Evolutionary conservation across 2,888 invertebrate genomes (phyloP), one percentile per base, ranked within the genome.

Genomic region (Trilocha varians): DNA sequence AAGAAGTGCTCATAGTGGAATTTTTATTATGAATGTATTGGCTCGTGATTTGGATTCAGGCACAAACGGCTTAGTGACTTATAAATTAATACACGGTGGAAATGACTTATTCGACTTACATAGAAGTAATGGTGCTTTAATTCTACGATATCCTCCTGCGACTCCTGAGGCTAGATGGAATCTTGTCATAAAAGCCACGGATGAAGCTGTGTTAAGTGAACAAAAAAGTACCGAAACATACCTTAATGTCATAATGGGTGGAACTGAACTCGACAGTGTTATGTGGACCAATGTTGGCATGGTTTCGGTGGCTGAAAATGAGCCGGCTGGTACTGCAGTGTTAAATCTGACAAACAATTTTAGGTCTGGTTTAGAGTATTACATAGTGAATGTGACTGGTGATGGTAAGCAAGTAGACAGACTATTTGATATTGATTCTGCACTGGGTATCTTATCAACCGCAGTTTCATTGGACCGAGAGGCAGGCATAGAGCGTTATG

Each of bases 31-130:
- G 88, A 91, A 91, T 49, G 90, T 97, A 9, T 83, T 90, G 47
- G 98, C 98, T 3, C 88, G 91, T 41, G 98, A 98, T 75, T 87
- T 93, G 38, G 98, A 98, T 76, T 94, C 94, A 1, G 95, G 95
- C 50, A 93, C 94, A 14, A 98, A 98, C 76, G 97, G 97, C 13
- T 78, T 94, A 48, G 96, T 98, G 15, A 95, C 96, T 2, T 97
- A 97, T 70, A 96, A 96, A 74, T 85, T 97, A 42, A 90, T 93
- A 14, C 91, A 90, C 48, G 93, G 93, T 16, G 91, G 92, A 57
- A 89, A 88, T 50, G 94, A 95, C 50, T 77, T 94, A 47, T 96
- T 97, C 67, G 88, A 90, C 47, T 79, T 97, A 43, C 93, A 97
- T 70, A 90, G 96, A 41, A 93, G 90, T 61, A 91, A 91, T 11